These are phyloP conservation scores for Leptura quadrifasciata DNA, from an alignment of 2,888 invertebrate species.

Conservation along the genomic window DNA sequence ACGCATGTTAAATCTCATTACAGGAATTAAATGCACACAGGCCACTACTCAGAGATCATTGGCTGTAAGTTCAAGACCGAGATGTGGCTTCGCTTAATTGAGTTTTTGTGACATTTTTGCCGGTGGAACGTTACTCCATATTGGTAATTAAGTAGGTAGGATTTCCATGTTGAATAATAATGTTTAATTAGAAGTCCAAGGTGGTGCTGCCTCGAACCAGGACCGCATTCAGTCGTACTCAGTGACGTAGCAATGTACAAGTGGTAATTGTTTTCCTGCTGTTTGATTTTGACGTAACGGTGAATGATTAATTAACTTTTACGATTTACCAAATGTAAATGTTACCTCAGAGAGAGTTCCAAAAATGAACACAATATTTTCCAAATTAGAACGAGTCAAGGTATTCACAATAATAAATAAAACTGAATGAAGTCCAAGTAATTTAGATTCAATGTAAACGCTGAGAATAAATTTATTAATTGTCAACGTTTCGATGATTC, in stretches of 20 bases:
- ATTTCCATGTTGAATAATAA: constrained; percentile 70
- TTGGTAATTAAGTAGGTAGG: constrained; percentile 62
- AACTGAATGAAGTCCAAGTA: too few relatives aligned
- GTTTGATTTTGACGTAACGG: too few relatives aligned
- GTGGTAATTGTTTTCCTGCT: background rate
- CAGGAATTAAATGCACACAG: constrained; percentile 44
- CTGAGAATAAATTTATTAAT: too few relatives aligned
- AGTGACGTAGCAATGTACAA: background rate
- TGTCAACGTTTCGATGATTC: too few relatives aligned
- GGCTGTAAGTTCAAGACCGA: constrained; percentile 37
- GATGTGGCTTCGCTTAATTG: constrained; percentile 49
- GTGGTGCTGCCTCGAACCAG: constrained; percentile 52
- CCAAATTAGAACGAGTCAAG: too few relatives aligned
- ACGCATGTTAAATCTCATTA: constrained; percentile 41
- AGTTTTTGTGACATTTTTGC: constrained; percentile 52
- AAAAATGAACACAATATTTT: too few relatives aligned
- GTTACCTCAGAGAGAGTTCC: too few relatives aligned
- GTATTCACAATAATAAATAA: too few relatives aligned
- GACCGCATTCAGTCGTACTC: constrained; percentile 44
- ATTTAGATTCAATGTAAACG: too few relatives aligned
- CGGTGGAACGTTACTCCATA: constrained; percentile 57
- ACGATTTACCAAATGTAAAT: too few relatives aligned
- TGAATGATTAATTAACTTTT: too few relatives aligned
- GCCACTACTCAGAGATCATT: constrained; percentile 40
- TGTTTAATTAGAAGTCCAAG: constrained; percentile 65